Base-by-base conservation (phyloP, 2,113 vertebrate species). In the Forbesichthys agassizii region DNA sequence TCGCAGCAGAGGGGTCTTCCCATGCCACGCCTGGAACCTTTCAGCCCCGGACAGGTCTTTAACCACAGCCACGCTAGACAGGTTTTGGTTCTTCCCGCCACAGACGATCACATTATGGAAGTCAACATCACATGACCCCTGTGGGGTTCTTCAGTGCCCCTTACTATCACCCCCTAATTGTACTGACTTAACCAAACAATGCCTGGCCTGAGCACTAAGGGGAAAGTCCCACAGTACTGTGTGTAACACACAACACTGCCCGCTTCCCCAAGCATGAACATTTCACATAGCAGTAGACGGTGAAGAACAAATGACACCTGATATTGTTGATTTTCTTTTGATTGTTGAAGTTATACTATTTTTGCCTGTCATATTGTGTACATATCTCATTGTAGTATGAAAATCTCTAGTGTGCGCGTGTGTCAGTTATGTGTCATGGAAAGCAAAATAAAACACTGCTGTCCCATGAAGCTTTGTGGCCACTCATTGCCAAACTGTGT, bases 21-120 rank as follows among this genome's bases (percentile, higher is more conserved):
- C 3, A 96, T 98, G 95, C 98, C 98, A 1, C 94, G 95, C 0
- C 93, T 98, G 13, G 96, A 98, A 64, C 88, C 96, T 2, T 98
- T 99, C 82, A 93, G 93, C 2, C 64, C 94, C 0, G 97, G 96
- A 11, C 97, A 99, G 91, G 95, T 98, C 76, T 96, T 96, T 92
- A 96, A 95, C 90, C 86, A 93, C 84, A 99, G 95, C 82, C 77
- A 83, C 0, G 89, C 93, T 0, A 89, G 64, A 71, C 98, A 99
- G 83, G 91, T 98, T 64, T 91, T 98, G 48, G 98, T 99, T 82
- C 90, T 99, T 76, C 98, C 98, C 72, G 90, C 94, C 90, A 93
- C 91, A 47, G 96, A 99, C 0, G 95, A 98, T 91, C 97, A 98
- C 11, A 94, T 98, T 80, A 92, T 99, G 71, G 97, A 99, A 88